Conservation (phyloP, 2,888 invertebrate species). For the Agrotis segetum region DNA sequence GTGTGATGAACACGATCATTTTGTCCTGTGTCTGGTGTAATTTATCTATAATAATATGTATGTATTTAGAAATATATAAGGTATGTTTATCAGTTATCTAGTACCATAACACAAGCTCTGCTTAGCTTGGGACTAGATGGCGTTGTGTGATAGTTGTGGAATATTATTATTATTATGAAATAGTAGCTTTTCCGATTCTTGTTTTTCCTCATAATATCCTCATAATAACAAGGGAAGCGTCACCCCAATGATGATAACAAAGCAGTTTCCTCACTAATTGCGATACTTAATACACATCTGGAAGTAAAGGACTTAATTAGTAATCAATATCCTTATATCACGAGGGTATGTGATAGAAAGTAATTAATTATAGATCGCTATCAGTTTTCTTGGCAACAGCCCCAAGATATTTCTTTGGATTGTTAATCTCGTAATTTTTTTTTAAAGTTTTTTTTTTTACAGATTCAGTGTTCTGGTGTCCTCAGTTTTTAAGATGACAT, state of each 20-base stretch:
- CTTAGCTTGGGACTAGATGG: too few relatives aligned
- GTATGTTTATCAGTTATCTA: too few relatives aligned
- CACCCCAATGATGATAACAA: slow-evolving; percentile 44
- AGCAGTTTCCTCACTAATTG: slow-evolving; percentile 49
- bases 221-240: slow-evolving; percentile 37
- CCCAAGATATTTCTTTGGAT: slow-evolving; percentile 8
- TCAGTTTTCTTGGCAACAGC: slow-evolving; percentile 14
- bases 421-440: slow-evolving; percentile 6
- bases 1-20: too few relatives aligned
- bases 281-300: slow-evolving; percentile 56
- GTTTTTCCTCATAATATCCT: slow-evolving; percentile 29
- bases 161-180: too few relatives aligned
- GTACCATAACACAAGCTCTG: too few relatives aligned
- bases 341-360: slow-evolving; percentile 20
- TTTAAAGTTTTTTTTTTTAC: too few relatives aligned
- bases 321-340: slow-evolving; percentile 52
- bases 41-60: too few relatives aligned
- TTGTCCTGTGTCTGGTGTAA: too few relatives aligned
- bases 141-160: too few relatives aligned
- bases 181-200: slow-evolving; percentile 1
- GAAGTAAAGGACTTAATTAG: slow-evolving; percentile 52
- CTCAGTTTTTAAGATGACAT: neutral
- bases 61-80: too few relatives aligned
- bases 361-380: slow-evolving; percentile 48
- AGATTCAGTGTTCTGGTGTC: neutral